Conservation (phyloP, 1,140 invertebrate species). For the Cyphomyrmex costatus region DNA sequence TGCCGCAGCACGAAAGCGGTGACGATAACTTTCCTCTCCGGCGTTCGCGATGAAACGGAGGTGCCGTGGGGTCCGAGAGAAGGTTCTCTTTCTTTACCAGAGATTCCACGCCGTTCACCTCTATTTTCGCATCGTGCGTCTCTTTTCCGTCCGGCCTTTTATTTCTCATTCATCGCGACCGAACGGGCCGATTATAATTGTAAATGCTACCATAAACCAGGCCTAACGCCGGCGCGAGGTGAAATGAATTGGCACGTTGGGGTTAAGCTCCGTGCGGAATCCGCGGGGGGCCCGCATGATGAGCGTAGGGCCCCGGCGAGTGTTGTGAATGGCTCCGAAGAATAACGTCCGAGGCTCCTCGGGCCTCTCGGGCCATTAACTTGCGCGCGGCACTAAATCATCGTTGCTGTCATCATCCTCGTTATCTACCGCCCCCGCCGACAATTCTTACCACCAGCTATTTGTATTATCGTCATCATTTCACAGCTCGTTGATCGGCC, state of each 20-base stretch:
- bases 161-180: constrained; percentile 69
- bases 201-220: constrained; percentile 85
- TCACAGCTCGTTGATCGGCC: constrained; percentile 52
- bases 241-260: constrained; percentile 78
- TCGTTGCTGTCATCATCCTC: constrained; percentile 86
- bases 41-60: constrained; percentile 61
- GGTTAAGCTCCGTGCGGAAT: constrained; percentile 76
- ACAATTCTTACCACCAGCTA: constrained; percentile 77
- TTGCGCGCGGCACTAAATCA: constrained; percentile 83
- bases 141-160: constrained; percentile 23
- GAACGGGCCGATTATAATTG: constrained; percentile 83
- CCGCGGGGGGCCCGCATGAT: constrained; percentile 77
- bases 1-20: constrained; percentile 52
- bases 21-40: constrained; percentile 49
- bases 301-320: constrained; percentile 68
- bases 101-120: neutral
- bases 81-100: neutral
- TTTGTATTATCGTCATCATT: constrained; percentile 76
- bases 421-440: constrained; percentile 82
- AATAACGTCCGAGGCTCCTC: constrained; percentile 77
- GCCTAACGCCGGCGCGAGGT: constrained; percentile 70
- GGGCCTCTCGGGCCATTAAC: constrained; percentile 79
- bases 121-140: constrained; percentile 42
- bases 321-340: constrained; percentile 78
- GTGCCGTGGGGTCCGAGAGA: constrained; percentile 46